Conservation (phyloP, 1,140 invertebrate species). For the Solenopsis fugax region DNA sequence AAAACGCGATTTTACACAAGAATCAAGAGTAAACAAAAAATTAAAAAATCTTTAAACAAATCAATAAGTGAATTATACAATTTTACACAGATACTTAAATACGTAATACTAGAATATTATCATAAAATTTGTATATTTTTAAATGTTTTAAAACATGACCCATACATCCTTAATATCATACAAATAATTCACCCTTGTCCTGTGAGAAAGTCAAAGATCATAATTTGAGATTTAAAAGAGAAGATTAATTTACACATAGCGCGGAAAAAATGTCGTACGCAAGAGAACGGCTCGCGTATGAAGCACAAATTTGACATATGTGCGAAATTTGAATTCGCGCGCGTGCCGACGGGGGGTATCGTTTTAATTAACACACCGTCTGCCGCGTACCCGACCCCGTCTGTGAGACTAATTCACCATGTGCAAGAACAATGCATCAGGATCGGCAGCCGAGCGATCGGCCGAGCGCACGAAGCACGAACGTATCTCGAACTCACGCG, state of each 20-base stretch:
- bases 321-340: slow-evolving; percentile 51
- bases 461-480: not conserved
- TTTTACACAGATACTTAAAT: too few species aligned
- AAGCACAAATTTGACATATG: slow-evolving; percentile 63
- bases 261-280: not conserved
- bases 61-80: too few species aligned
- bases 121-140: too few species aligned
- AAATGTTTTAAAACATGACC: too few species aligned
- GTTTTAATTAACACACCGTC: slow-evolving; percentile 67
- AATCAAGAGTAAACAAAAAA: too few species aligned
- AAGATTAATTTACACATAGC: not conserved
- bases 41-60: too few species aligned
- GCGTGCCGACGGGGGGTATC: slow-evolving; percentile 54
- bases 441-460: slow-evolving; percentile 17
- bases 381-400: slow-evolving; percentile 37
- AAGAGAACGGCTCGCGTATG: not conserved
- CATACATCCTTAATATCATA: too few species aligned
- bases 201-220: not conserved
- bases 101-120: too few species aligned
- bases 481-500: slow-evolving; percentile 18
- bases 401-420: slow-evolving; percentile 60
- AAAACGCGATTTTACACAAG: too few species aligned
- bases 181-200: not conserved
- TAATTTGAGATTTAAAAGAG: slow-evolving; percentile 5
- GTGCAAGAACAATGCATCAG: slow-evolving; percentile 61